Conservation (phyloP, 2,797 vertebrate genomes). For the Anguilla obscura region DNA sequence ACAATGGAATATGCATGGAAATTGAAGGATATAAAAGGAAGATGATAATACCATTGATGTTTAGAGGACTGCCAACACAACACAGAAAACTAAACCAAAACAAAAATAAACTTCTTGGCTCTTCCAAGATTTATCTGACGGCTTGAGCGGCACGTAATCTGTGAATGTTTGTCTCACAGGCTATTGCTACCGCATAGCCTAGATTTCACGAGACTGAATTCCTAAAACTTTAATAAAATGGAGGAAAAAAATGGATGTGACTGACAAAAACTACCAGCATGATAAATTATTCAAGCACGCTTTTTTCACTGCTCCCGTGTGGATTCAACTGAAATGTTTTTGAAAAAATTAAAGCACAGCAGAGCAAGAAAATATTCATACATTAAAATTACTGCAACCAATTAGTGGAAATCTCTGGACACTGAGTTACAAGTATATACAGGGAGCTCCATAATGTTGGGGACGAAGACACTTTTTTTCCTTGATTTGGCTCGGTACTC, state of each 20-base stretch:
- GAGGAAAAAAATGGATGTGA: slow-evolving; percentile 1
- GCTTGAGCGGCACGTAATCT: not conserved
- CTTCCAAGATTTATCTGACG: not conserved
- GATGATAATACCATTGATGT: not conserved
- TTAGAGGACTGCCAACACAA: not conserved
- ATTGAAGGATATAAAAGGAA: not conserved
- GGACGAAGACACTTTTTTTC: too few species aligned
- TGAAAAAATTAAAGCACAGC: slow-evolving; percentile 25
- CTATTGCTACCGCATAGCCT: not conserved
- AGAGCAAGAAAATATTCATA: not conserved
- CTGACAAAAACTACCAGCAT: not conserved
- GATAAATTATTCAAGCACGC: slow-evolving; percentile 25
- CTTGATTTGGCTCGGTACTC: too few species aligned
- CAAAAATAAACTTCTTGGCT: not conserved
- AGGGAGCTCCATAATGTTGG: too few species aligned
- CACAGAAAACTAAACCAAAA: not conserved
- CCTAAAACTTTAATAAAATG: not conserved
- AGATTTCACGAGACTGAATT: not conserved
- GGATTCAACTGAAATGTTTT: not conserved
- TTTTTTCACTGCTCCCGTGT: slow-evolving; percentile 11
- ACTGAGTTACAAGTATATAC: not conserved
- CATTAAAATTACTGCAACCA: not conserved
- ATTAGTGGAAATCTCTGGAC: not conserved
- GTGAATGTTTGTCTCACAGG: not conserved
- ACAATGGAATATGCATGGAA: not conserved